Conservation (phyloP, 2,113 vertebrate species). For the Cyprinodon brontotheroides region DNA sequence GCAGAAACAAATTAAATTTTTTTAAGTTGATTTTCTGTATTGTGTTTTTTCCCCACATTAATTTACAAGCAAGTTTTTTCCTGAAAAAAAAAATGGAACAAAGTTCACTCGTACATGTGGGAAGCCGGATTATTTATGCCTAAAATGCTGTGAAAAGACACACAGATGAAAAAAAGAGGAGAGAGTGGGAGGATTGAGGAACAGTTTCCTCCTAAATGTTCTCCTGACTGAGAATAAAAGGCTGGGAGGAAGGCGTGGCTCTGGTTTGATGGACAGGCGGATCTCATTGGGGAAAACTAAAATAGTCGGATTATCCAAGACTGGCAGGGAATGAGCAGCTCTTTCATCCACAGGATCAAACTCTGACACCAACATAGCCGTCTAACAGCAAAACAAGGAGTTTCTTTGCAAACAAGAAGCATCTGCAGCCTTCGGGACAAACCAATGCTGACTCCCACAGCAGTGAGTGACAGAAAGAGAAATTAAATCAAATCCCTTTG, state of each 20-base stretch:
- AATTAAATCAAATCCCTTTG: constrained; percentile 41
- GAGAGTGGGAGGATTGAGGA: constrained; percentile 51
- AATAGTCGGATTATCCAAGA: constrained; percentile 41
- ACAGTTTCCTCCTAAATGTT: constrained; percentile 43
- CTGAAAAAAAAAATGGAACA: no score
- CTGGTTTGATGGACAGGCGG: constrained; percentile 56
- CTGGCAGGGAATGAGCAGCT: constrained; percentile 30
- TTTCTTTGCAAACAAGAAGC: constrained; percentile 24
- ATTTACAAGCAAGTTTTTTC: no score
- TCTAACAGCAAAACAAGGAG: constrained; percentile 54
- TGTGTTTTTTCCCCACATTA: no score
- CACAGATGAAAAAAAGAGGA: no score
- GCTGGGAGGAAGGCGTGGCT: constrained; percentile 25
- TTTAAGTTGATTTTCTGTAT: no score
- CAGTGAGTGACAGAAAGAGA: constrained; percentile 42
- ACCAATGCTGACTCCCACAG: constrained; percentile 33
- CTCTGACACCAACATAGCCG: constrained; percentile 37
- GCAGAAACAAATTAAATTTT: no score
- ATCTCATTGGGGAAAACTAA: constrained; percentile 13
- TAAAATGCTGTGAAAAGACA: no score
- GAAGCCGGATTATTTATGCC: no score
- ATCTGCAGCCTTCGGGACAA: background rate
- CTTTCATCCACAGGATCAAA: constrained; percentile 57
- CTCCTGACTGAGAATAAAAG: constrained; percentile 34
- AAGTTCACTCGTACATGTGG: no score